Percentiles rank a stretch among this genome's conserved stretches.
Evolutionary conservation across 2,888 invertebrate genomes (phyloP).

Genomic region (Sisyra nigra): DNA sequence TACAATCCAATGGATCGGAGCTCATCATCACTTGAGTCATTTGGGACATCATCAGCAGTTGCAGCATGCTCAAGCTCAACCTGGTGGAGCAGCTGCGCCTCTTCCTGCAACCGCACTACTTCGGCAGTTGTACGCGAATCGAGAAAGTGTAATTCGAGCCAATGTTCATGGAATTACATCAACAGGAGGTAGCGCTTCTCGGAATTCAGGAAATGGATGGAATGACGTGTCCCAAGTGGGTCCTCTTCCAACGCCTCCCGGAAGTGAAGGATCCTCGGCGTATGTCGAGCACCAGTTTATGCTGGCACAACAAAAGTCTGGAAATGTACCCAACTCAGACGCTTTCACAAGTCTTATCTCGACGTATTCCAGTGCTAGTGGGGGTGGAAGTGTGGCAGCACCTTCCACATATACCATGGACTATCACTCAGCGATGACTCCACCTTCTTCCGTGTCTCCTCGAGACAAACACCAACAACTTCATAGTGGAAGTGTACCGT

Average conservation of each 20-base stretch:
- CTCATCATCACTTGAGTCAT: slow-evolving; percentile 50
- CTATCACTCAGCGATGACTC: slow-evolving; percentile 90
- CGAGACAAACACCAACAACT: slow-evolving; percentile 61
- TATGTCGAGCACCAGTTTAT: slow-evolving; percentile 52
- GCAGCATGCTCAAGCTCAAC: slow-evolving; percentile 24
- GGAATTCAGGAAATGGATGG: slow-evolving; percentile 20
- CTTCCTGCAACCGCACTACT: slow-evolving; percentile 81
- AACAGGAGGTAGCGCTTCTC: slow-evolving; percentile 22
- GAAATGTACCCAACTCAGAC: slow-evolving; percentile 23
- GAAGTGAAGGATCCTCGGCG: slow-evolving; percentile 59
- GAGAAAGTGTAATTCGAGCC: slow-evolving; percentile 89
- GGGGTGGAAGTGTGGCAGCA: slow-evolving; percentile 12
- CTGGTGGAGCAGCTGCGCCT: slow-evolving; percentile 33
- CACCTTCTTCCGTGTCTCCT: slow-evolving; percentile 92
- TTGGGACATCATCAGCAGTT: slow-evolving; percentile 40
- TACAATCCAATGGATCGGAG: slow-evolving; percentile 89
- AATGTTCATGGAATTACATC: slow-evolving; percentile 49
- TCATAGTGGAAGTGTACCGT: slow-evolving; percentile 32
- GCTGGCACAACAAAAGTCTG: slow-evolving; percentile 30
- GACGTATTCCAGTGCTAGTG: slow-evolving; percentile 20
- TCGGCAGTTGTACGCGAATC: slow-evolving; percentile 78
- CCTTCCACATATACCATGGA: slow-evolving; percentile 41
- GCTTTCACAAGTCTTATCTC: slow-evolving; percentile 41
- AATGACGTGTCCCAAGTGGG: slow-evolving; percentile 44
- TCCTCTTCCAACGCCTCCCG: slow-evolving; percentile 78